Conservation (phyloP, 1,140 invertebrate species). For the Pseudomyrmex concolor region DNA sequence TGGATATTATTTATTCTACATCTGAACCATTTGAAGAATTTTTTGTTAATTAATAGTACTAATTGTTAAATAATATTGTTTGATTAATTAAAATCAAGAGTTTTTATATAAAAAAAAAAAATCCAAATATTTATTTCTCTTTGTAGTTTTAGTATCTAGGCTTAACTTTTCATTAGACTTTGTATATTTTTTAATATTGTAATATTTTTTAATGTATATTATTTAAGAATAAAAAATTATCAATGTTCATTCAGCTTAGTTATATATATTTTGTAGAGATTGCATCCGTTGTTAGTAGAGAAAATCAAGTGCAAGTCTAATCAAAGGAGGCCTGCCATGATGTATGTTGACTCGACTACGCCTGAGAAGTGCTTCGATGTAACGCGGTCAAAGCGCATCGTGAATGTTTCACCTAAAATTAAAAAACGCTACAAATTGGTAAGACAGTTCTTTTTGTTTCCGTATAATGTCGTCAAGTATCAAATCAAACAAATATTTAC, state of each 20-base stretch:
- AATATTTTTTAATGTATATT: background rate
- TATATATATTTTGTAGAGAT: conserved; percentile 77
- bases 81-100: no score
- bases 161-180: background rate
- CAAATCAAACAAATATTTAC: conserved; percentile 34
- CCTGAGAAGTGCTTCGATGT: conserved; percentile 79
- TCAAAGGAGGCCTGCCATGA: conserved; percentile 82
- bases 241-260: conserved; percentile 28
- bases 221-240: background rate
- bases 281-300: conserved; percentile 82
- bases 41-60: no score
- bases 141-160: background rate
- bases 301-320: conserved; percentile 84
- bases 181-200: background rate
- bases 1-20: no score
- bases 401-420: background rate
- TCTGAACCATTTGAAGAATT: no score
- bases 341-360: conserved; percentile 80
- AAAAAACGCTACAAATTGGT: conserved; percentile 30
- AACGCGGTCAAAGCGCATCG: conserved; percentile 72
- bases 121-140: no score
- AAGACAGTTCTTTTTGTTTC: background rate
- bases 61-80: no score
- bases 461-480: background rate
- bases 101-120: no score